These are phyloP conservation scores for Alaudala cheleensis DNA, from an alignment of 2,113 vertebrate genomes.

Conservation along the genomic window DNA sequence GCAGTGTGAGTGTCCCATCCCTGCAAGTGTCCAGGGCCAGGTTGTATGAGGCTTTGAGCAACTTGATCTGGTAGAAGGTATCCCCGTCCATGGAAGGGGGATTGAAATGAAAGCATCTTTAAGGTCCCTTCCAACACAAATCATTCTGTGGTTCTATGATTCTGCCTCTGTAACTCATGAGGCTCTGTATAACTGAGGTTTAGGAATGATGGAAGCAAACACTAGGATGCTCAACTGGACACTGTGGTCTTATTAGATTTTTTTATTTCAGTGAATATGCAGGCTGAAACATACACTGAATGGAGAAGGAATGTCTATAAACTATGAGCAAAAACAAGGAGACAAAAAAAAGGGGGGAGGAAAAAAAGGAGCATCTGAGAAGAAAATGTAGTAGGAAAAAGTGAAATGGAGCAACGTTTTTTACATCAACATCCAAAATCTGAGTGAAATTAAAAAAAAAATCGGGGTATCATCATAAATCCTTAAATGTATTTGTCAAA, in stretches of 20 bases:
- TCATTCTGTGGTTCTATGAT: neutral
- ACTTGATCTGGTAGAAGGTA: neutral
- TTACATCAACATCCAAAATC: neutral
- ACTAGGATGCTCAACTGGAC: neutral
- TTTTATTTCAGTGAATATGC: neutral
- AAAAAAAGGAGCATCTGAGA: neutral
- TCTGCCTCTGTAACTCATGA: neutral
- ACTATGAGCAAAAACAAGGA: neutral
- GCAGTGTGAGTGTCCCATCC: neutral
- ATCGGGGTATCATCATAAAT: neutral
- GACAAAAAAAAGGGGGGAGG: fast-evolving
- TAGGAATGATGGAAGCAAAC: neutral
- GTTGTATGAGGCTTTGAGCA: neutral
- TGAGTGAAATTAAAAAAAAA: neutral
- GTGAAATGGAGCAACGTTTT: neutral
- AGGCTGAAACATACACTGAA: neutral
- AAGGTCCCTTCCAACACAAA: neutral
- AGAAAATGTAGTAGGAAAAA: neutral
- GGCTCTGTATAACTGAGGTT: neutral
- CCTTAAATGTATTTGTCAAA: neutral
- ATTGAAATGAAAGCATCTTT: neutral
- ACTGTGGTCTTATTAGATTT: neutral
- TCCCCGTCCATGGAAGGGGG: fast-evolving
- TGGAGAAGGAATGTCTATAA: neutral
- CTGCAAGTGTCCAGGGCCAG: neutral